Conservation (phyloP, 2,888 invertebrate species). For the Xestobium rufovillosum region DNA sequence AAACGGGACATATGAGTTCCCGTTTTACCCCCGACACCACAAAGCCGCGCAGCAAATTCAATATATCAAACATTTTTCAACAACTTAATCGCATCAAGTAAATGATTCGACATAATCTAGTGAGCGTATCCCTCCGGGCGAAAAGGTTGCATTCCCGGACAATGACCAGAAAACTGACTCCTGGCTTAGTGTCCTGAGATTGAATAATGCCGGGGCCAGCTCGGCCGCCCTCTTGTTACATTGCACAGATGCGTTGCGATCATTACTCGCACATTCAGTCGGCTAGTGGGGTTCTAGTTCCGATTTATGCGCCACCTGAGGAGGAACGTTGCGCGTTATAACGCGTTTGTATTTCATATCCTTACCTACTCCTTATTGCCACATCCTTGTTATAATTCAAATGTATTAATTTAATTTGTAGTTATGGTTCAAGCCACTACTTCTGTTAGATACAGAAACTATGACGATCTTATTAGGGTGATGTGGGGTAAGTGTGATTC, state of each 20-base stretch:
- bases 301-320: slow-evolving; percentile 2
- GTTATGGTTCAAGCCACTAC: too few relatives aligned
- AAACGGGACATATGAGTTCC: too few relatives aligned
- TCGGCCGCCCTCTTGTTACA: slow-evolving; percentile 17
- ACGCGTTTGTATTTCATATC: too few relatives aligned
- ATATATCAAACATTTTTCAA: slow-evolving; percentile 42
- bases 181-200: slow-evolving; percentile 24
- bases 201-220: slow-evolving; percentile 29
- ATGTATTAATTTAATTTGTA: too few relatives aligned
- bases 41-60: slow-evolving; percentile 27
- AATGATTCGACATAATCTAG: slow-evolving; percentile 43
- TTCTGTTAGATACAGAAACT: too few relatives aligned
- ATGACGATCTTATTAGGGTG: too few relatives aligned
- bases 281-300: not conserved
- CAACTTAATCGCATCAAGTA: slow-evolving; percentile 42
- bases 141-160: slow-evolving; percentile 30
- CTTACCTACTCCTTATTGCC: too few relatives aligned
- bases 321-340: too few relatives aligned
- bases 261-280: slow-evolving; percentile 12
- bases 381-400: too few relatives aligned
- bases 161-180: slow-evolving; percentile 31
- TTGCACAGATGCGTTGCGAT: slow-evolving; percentile 26
- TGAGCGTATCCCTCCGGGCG: slow-evolving; percentile 19
- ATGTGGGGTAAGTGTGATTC: too few relatives aligned
- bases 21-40: slow-evolving; percentile 16